phyloP scores from a whole-genome alignment of 2,797 vertebrate genomes.

The Fratercula arctica region DNA sequence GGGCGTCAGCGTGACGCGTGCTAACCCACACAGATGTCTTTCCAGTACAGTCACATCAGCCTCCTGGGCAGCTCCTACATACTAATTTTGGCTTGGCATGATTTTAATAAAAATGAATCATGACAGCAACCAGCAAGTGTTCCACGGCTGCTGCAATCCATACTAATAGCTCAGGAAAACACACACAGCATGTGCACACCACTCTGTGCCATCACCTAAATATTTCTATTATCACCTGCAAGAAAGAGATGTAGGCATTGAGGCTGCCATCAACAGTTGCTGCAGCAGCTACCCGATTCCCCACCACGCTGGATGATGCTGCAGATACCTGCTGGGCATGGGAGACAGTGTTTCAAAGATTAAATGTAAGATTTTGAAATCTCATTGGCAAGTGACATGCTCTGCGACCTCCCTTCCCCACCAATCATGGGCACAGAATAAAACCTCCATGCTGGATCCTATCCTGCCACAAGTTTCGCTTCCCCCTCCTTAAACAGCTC shows the following conservation, averaged over 20 bases:
- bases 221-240: not conserved
- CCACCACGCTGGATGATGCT: not conserved
- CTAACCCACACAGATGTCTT: not conserved
- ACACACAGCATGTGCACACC: not conserved
- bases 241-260: not conserved
- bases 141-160: not conserved
- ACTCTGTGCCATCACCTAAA: not conserved
- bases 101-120: constrained; percentile 32
- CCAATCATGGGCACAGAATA: not conserved
- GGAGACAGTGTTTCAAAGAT: not conserved
- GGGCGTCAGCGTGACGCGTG: accelerated
- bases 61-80: not conserved
- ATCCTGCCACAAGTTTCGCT: not conserved
- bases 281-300: not conserved
- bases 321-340: not conserved
- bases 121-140: not conserved
- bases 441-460: not conserved
- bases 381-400: not conserved
- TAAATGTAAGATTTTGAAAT: not conserved
- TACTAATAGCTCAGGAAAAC: not conserved
- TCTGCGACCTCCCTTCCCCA: not conserved
- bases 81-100: not conserved
- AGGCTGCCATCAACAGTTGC: not conserved
- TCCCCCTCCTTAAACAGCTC: not conserved
- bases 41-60: constrained; percentile 4